Percentiles rank a stretch among this genome's conserved stretches.
Conservation (phyloP, 2,888 invertebrate genomes). For the Lacanobia oleracea region DNA sequence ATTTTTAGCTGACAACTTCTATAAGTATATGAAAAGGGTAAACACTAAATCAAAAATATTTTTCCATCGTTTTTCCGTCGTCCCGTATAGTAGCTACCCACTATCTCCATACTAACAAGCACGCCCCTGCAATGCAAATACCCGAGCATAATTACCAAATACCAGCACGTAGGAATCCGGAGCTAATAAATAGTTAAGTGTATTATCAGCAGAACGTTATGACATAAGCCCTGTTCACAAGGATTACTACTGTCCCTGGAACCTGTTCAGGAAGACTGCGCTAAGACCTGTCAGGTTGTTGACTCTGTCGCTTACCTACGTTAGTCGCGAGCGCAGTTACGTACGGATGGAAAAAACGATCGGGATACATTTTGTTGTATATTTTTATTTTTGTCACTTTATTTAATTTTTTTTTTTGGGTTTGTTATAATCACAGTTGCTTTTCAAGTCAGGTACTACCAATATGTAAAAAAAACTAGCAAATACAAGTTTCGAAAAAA, state of each 20-base stretch:
- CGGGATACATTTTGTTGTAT: rapidly evolving
- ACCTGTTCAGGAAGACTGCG: constrained; percentile 70
- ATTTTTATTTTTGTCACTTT: not conserved
- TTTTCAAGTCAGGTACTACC: not conserved
- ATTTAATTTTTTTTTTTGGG: not conserved
- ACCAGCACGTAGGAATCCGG: constrained; percentile 19
- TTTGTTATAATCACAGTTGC: not conserved
- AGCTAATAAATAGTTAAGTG: constrained; percentile 43
- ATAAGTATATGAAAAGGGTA: not conserved
- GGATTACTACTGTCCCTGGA: constrained; percentile 60
- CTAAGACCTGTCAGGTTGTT: constrained; percentile 81
- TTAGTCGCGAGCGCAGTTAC: constrained; percentile 71
- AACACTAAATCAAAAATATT: not conserved
- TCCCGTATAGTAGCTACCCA: not conserved
- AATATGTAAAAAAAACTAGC: too few species aligned
- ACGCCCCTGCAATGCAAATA: constrained; percentile 12
- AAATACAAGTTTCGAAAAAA: not conserved
- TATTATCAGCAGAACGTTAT: constrained; percentile 39
- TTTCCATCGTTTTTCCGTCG: not conserved
- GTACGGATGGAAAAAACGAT: constrained; percentile 64
- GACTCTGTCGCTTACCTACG: constrained; percentile 79
- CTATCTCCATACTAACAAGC: not conserved
- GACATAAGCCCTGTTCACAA: constrained; percentile 61
- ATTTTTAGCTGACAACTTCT: too few species aligned
- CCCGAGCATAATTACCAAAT: constrained; percentile 25